phyloP scores from a whole-genome alignment of 2,888 invertebrate genomes.

The Xylota sylvarum region DNA sequence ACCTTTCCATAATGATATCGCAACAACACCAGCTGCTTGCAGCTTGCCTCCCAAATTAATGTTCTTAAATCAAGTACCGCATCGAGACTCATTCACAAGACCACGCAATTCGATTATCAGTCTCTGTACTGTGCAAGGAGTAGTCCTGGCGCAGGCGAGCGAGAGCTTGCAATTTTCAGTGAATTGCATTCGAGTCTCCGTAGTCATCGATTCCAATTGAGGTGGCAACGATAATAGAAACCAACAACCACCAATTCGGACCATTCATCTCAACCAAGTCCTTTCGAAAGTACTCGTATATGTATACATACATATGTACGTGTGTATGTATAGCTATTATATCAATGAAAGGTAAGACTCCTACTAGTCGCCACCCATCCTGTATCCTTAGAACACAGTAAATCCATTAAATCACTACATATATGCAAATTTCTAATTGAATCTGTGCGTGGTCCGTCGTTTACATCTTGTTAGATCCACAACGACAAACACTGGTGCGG shows the following conservation, averaged over 20 bases:
- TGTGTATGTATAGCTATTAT: neutral
- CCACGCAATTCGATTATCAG: constrained; percentile 70
- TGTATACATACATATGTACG: neutral
- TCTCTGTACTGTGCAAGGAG: constrained; percentile 11
- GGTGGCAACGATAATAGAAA: constrained; percentile 70
- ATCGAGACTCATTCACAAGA: constrained; percentile 54
- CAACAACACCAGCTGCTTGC: constrained; percentile 35
- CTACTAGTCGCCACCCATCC: neutral
- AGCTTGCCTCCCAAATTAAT: constrained; percentile 52
- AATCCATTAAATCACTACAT: constrained; percentile 71
- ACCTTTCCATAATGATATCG: constrained; percentile 13
- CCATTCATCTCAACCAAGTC: constrained; percentile 51
- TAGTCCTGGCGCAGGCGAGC: constrained; percentile 2
- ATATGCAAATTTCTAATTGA: constrained; percentile 72
- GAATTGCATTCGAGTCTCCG: constrained; percentile 50
- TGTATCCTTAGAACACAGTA: constrained; percentile 59
- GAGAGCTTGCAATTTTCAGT: constrained; percentile 58
- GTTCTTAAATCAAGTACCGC: constrained; percentile 62
- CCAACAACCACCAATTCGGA: constrained; percentile 64
- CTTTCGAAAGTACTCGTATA: constrained; percentile 15
- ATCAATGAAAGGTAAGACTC: constrained; percentile 36
- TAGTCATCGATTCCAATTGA: constrained; percentile 69
- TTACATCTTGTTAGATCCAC: constrained; percentile 68
- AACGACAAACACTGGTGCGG: constrained; percentile 60
- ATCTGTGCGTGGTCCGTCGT: constrained; percentile 66